Evolutionary conservation across 1,140 invertebrate genomes (phyloP), one percentile per base, ranked within the genome.

Genomic region (Aculops lycopersici): DNA sequence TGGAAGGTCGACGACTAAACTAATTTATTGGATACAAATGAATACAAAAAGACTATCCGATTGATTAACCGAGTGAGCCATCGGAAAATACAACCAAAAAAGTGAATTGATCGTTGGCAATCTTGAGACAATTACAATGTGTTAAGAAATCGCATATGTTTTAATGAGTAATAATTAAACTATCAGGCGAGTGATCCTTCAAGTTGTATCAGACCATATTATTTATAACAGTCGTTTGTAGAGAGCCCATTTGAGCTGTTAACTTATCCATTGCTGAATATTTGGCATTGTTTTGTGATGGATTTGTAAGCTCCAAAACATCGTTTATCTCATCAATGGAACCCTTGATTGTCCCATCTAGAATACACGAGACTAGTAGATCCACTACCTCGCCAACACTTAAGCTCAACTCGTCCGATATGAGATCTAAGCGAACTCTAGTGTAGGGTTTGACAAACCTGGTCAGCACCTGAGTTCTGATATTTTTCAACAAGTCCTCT

Each of bases 371-470:
- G n/a, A 97, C 86, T 39, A 98, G 59, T 19, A 98, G 62, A 59
- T 75, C 86, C 61, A 94, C 86, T 19, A 98, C 88, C 61, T 98
- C 92, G 43, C 68, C 67, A 36, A 74, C 74, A 55, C 90, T 80
- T 52, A 98, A 94, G 54, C 94, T 94, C 18, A 98, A 59, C 58
- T 94, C 81, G 59, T 62, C 39, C 3, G 88, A 90, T 53, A 98
- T 90, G 52, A 95, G 95, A 13, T 83, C 79, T 53, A 98, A 88
- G 52, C 88, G 78, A 52, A 98, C 94, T 50, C 84, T 70, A 21
- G 86, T 95, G 55, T 98, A 98, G 5, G 92, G 92, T 48, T 79
- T 81, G 44, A 98, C 95, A 37, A 97, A 59, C 58, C 94, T 90
- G 38, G 97, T 88, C 19, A 98, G 62, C 41, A 97, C 86, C 59